Base-by-base conservation (phyloP, 2,888 invertebrate species). In the Liodrosophila aerea region DNA sequence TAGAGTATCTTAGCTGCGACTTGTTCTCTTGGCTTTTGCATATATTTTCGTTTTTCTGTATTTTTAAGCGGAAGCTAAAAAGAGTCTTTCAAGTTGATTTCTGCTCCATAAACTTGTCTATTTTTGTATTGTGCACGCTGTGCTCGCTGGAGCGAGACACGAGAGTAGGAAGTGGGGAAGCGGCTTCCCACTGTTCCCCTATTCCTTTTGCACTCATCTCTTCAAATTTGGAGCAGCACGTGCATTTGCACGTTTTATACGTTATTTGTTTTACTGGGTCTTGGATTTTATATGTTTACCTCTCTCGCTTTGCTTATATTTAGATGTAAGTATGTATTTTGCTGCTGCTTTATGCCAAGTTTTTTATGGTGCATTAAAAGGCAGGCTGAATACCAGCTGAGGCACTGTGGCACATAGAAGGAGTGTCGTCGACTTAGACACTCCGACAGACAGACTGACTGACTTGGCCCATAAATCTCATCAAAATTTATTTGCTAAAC, bases 21-120 rank as follows among this genome's bases (percentile, higher is more conserved):
- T 18, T 40, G n/a, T 18, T 2, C 4, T 5, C n/a, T 18, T 40
- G 8, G 1, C 5, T 5, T 12, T 12, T 7, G 7, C 8, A 41
- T 15, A 13, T 45, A 13, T 18, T 18, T 22, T n/a, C 4, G 5
- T 34, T 13, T 31, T 11, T 29, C 40, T 16, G 31, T 57, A 30
- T 67, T 59, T 49, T 64, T 69, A 74, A 64, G 80, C 78, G 85
- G 85, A 85, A 78, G 78, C 78, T 85, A 78, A 85, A n/a, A 67
- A 76, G 77, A 77, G 49, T 85, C 84, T 78, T 78, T 82, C 72
- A 78, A 85, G 65, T 78, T 78, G 78, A 83, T 85, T 78, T 78
- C 78, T 78, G 85, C 78, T 78, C 85, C 78, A 78, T 78, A 78
- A 78, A 78, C 83, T 78, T 82, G 83, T 78, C 78, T 78, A 85